phyloP scores from a whole-genome alignment of 2,113 vertebrate species.

The Diphyllodes magnificus region DNA sequence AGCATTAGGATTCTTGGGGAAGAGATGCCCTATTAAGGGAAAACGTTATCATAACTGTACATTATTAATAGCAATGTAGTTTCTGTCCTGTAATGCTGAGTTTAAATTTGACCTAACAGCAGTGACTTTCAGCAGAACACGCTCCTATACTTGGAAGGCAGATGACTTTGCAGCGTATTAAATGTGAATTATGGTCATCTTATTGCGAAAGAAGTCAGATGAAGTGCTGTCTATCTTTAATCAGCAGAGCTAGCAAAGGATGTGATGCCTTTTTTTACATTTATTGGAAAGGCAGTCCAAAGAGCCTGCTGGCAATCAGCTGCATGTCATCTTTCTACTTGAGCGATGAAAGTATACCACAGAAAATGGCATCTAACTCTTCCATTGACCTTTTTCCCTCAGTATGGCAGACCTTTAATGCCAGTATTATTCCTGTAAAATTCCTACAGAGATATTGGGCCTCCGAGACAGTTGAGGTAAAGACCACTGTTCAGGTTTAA shows the following conservation, averaged over 20 bases:
- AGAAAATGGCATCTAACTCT: neutral
- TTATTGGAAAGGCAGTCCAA: neutral
- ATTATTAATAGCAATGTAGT: slow-evolving; percentile 42
- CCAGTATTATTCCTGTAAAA: neutral
- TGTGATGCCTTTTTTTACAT: neutral
- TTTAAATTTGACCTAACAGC: slow-evolving; percentile 14
- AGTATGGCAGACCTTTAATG: neutral
- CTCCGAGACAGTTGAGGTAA: neutral
- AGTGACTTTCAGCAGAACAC: neutral
- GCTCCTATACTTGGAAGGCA: neutral
- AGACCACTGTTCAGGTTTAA: neutral
- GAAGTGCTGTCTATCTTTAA: neutral
- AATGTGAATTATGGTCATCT: slow-evolving; percentile 30
- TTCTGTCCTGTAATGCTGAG: neutral
- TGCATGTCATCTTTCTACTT: neutral
- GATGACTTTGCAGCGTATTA: slow-evolving; percentile 38
- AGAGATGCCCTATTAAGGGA: neutral
- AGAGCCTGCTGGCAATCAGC: neutral
- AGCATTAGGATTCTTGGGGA: neutral
- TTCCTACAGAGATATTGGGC: neutral
- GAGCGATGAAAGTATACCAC: neutral
- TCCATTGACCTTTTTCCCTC: neutral
- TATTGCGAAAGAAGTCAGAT: neutral
- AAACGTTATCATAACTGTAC: slow-evolving; percentile 4
- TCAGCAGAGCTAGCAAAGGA: neutral